A percentile compares a stretch with the other conserved stretches of the same genome.
phyloP scores from a whole-genome alignment of 1,140 invertebrate species.

The Drosophila ambigua region DNA sequence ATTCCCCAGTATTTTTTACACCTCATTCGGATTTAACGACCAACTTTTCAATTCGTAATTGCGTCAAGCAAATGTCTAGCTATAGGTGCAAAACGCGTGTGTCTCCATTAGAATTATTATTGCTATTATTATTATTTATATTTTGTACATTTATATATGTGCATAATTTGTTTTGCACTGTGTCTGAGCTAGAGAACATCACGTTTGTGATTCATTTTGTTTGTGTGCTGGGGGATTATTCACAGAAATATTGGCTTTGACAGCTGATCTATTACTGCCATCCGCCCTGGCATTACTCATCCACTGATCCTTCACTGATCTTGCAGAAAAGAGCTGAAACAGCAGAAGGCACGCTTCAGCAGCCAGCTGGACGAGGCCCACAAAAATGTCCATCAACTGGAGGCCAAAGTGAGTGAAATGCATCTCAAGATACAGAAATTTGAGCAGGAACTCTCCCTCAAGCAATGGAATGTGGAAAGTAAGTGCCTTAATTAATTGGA shows the following conservation, averaged over 20 bases:
- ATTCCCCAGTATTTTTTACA: slow-evolving; percentile 52
- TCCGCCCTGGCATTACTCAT: slow-evolving; percentile 16
- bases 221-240: slow-evolving; percentile 53
- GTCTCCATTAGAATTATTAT: slow-evolving; percentile 27
- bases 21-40: slow-evolving; percentile 64
- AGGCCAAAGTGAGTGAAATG: slow-evolving; percentile 85
- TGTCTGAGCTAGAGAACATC: slow-evolving; percentile 41
- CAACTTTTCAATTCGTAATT: slow-evolving; percentile 56
- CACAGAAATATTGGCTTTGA: slow-evolving; percentile 47
- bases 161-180: slow-evolving; percentile 30
- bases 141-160: slow-evolving; percentile 35
- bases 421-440: slow-evolving; percentile 85
- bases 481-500: slow-evolving; percentile 55
- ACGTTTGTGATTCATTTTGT: slow-evolving; percentile 70
- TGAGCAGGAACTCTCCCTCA: slow-evolving; percentile 85
- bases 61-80: slow-evolving; percentile 53
- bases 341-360: slow-evolving; percentile 85
- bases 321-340: slow-evolving; percentile 85
- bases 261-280: slow-evolving; percentile 26
- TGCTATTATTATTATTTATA: slow-evolving; percentile 18
- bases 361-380: slow-evolving; percentile 85
- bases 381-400: slow-evolving; percentile 84
- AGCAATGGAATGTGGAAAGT: slow-evolving; percentile 86
- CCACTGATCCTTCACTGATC: slow-evolving; percentile 1
- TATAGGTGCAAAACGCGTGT: slow-evolving; percentile 35